Conservation (phyloP, 2,797 vertebrate species). For the Arremon brunneinucha region DNA sequence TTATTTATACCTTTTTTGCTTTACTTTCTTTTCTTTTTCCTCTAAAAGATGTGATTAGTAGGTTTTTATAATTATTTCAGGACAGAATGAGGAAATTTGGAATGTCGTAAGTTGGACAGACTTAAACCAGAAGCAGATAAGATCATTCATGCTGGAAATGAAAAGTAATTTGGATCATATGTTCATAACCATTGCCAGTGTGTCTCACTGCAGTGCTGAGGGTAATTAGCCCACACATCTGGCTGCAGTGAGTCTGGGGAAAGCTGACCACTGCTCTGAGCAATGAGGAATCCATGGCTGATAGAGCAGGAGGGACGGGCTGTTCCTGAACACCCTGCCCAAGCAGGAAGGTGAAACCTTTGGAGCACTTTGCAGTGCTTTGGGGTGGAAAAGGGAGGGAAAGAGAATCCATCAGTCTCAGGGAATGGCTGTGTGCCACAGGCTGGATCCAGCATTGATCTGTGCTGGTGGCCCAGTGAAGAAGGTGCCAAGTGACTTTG, state of each 20-base stretch:
- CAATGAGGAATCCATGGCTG: not conserved
- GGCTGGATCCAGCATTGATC: not conserved
- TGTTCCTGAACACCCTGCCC: not conserved
- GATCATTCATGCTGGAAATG: constrained; percentile 43
- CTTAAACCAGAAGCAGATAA: constrained; percentile 58
- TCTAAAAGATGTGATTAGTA: not conserved
- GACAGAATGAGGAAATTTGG: constrained; percentile 42
- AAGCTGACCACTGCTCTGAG: not conserved
- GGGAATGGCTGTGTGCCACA: not conserved
- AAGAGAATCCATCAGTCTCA: not conserved
- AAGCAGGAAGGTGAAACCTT: not conserved
- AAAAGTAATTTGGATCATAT: constrained; percentile 49
- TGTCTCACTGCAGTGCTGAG: not conserved
- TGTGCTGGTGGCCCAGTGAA: not conserved
- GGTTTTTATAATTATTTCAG: constrained; percentile 33
- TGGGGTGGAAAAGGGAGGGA: not conserved
- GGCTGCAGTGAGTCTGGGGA: not conserved
- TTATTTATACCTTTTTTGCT: not conserved
- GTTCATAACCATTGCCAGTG: constrained; percentile 36
- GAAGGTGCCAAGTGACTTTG: not conserved
- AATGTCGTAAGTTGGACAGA: constrained; percentile 8
- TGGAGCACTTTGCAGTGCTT: not conserved
- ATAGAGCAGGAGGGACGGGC: not conserved
- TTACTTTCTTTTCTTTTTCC: not conserved
- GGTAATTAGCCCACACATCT: constrained; percentile 35